Base-by-base conservation (phyloP, 23 tunicate genomes). In the Ciona savignyi region DNA sequence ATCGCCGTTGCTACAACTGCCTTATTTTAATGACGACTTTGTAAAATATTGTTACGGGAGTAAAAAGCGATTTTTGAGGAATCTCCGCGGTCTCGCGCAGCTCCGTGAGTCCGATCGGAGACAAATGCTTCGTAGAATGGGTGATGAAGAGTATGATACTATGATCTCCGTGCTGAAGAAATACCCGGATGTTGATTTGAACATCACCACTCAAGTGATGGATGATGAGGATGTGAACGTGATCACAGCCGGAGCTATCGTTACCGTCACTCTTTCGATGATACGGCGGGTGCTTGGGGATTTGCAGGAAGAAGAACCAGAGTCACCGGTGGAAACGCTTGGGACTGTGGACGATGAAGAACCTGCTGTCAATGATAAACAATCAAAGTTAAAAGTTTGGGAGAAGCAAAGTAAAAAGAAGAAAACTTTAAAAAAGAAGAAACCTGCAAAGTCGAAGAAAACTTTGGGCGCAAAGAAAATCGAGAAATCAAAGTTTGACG, bases 161-260 rank as follows among this genome's bases (percentile, higher is more conserved):
- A 84, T 91, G 97, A 26, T 80, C 1, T 11, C 83, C 21, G 73
- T 82, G 35, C 66, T 91, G 25, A 61, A 74, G 25, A 70, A 63
- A 21, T 68, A 83, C 35, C 97, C 97, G 21, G 33, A 70, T 67
- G 75, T 91, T 27, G 80, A 80, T 34, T 49, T 84, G 22, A 61
- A 72, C 9, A 86, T 77, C 0, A 34, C 51, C n/a, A 85, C 77
- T 2, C 72, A 63, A 25, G 91, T 91, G 4, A 86, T 77, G 25
- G 99, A 95, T 76, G 99, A 95, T 63, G 96, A 95, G 25, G 93
- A 88, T 27, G 70, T 61, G 33, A 35, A 80, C 33, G 80, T 83
- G 30, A 95, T 95, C 68, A 95, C 99, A 6, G 92, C 99, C 26
- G 99, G 99, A 4, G 89, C 99, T 2, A 79, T 95, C 65, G 99